Percentiles rank a stretch among this genome's conserved stretches.
Evolutionary conservation across 2,797 vertebrate species (phyloP).

Genomic region (Pipistrellus pygmaeus): DNA sequence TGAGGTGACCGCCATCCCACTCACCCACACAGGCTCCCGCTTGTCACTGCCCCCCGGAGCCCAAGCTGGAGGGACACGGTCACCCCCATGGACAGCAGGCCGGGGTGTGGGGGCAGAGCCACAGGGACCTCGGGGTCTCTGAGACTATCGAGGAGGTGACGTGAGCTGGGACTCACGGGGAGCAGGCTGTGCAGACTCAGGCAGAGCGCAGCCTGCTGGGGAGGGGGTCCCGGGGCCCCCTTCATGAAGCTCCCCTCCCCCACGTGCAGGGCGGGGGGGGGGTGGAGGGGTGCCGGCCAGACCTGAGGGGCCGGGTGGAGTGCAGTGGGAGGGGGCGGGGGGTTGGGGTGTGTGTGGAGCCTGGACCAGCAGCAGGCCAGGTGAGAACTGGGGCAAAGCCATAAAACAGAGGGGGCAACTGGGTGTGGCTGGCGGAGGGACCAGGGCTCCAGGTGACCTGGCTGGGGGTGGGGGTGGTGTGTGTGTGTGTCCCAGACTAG

Average conservation of each 20-base stretch:
- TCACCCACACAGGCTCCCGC: too few species aligned
- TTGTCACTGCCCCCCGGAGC: background rate
- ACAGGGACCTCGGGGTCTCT: background rate
- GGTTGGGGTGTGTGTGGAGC: accelerated
- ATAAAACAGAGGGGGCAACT: accelerated
- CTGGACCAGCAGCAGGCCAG: background rate
- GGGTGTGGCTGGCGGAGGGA: accelerated
- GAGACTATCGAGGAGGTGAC: background rate
- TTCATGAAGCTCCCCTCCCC: background rate
- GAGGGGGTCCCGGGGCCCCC: background rate
- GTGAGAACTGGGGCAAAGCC: too few species aligned
- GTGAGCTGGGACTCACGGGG: background rate
- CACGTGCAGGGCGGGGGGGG: accelerated
- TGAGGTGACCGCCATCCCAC: accelerated
- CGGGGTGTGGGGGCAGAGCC: background rate
- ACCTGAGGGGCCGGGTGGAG: too few species aligned
- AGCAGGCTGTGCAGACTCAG: background rate
- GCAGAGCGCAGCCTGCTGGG: background rate
- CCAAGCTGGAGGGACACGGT: background rate
- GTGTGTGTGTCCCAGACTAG: background rate
- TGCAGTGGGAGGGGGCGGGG: too few species aligned
- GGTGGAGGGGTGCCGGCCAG: background rate
- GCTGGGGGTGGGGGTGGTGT: background rate
- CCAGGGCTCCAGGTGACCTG: accelerated
- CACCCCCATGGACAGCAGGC: background rate